A percentile compares a stretch with the other conserved stretches of the same genome.
Conservation (phyloP, 2,888 invertebrate genomes). For the Temnothorax rugatulus region DNA sequence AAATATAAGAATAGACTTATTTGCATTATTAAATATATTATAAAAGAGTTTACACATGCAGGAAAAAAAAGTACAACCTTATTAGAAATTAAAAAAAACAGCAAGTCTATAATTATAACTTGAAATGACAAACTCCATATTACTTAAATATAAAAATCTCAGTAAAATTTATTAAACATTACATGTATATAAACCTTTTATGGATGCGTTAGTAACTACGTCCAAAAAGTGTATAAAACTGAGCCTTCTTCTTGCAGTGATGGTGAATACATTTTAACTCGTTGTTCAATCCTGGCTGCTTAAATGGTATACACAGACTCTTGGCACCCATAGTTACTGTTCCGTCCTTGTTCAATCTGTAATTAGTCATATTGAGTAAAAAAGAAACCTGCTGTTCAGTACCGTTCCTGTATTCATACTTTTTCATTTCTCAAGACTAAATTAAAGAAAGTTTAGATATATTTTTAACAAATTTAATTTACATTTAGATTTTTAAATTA, state of each 20-base stretch:
- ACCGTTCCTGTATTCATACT: not conserved
- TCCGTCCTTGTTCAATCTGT: conserved; percentile 91
- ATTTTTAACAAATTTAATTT: not conserved
- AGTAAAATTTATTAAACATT: not conserved
- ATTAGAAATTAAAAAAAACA: too few species aligned
- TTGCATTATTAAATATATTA: too few species aligned
- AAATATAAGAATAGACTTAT: too few species aligned
- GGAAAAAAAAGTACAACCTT: too few species aligned
- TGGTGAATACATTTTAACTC: conserved; percentile 95
- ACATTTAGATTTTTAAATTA: conserved; percentile 3
- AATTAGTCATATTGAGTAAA: conserved; percentile 4
- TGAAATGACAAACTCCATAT: not conserved
- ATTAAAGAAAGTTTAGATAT: not conserved
- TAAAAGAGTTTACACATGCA: too few species aligned
- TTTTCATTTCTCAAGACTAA: not conserved
- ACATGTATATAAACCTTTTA: not conserved
- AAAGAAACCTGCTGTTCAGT: not conserved
- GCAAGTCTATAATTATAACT: not conserved
- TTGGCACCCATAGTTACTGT: conserved; percentile 94
- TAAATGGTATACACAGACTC: conserved; percentile 98
- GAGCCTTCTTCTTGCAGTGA: conserved; percentile 92
- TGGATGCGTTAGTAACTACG: conserved; percentile 93
- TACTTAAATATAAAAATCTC: not conserved
- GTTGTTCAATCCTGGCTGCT: conserved; percentile 89
- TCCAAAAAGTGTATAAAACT: conserved; percentile 97